Conservation (phyloP, 2,113 vertebrate genomes). For the Bubo bubo region DNA sequence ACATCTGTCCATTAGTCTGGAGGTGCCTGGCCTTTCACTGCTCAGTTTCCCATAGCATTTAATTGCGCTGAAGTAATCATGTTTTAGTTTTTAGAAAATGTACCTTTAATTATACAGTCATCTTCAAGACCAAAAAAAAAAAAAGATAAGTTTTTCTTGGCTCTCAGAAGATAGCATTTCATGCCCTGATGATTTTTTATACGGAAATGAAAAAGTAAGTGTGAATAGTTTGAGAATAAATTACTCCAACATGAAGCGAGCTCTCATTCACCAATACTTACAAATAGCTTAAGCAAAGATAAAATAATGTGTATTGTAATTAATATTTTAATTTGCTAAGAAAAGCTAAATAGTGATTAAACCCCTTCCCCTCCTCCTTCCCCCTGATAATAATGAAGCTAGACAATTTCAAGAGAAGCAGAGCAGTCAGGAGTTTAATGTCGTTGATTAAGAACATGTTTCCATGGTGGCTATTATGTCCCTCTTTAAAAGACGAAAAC, state of each 20-base stretch:
- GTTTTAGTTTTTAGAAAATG: neutral
- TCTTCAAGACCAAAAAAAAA: slow-evolving; percentile 7
- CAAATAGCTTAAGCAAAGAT: slow-evolving; percentile 73
- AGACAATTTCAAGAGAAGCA: slow-evolving; percentile 74
- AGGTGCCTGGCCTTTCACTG: neutral
- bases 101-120: slow-evolving; percentile 42
- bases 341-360: slow-evolving; percentile 76
- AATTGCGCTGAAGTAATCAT: neutral
- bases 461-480: slow-evolving; percentile 74
- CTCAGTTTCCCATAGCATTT: neutral
- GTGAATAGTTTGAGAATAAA: slow-evolving; percentile 63
- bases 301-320: slow-evolving; percentile 78
- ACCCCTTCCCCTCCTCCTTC: slow-evolving; percentile 40
- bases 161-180: slow-evolving; percentile 52
- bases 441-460: slow-evolving; percentile 78
- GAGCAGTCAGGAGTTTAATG: slow-evolving; percentile 76
- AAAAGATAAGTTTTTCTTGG: slow-evolving; percentile 21
- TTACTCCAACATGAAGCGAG: slow-evolving; percentile 34
- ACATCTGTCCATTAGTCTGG: neutral
- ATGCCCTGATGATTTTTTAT: slow-evolving; percentile 51
- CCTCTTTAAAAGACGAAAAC: slow-evolving; percentile 72
- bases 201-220: slow-evolving; percentile 22
- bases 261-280: slow-evolving; percentile 42
- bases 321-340: slow-evolving; percentile 82
- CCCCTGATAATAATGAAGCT: slow-evolving; percentile 74